Conservation (phyloP, 1,140 invertebrate species). For the Drosophila sp. region DNA sequence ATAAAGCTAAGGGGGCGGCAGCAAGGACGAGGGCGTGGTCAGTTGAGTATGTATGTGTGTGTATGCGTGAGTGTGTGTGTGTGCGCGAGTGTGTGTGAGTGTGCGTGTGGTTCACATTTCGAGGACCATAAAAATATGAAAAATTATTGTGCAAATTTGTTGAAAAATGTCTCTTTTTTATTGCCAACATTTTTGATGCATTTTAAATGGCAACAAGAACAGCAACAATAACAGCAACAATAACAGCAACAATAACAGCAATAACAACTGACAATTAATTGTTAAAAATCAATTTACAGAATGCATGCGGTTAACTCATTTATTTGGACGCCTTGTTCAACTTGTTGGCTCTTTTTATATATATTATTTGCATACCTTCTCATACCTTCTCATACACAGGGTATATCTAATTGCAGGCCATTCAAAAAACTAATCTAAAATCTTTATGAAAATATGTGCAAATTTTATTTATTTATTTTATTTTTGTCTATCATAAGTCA, state of each 20-base stretch:
- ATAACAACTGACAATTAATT: conserved; percentile 63
- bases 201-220: conserved; percentile 28
- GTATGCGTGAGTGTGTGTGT: not conserved
- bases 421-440: no score
- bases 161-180: conserved; percentile 35
- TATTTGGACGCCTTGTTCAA: conserved; percentile 30
- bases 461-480: no score
- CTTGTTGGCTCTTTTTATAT: conserved; percentile 21
- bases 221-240: conserved; percentile 12
- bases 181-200: conserved; percentile 23
- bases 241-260: conserved; percentile 7
- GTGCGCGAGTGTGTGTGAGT: not conserved
- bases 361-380: no score
- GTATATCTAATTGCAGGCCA: no score
- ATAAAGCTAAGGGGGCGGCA: not conserved
- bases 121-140: conserved; percentile 45
- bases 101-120: conserved; percentile 31
- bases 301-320: conserved; percentile 57
- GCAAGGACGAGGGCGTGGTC: no score
- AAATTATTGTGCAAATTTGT: conserved; percentile 48
- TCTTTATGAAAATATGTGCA: no score
- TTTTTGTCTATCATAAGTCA: no score
- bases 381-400: no score
- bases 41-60: not conserved
- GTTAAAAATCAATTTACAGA: conserved; percentile 60